phyloP scores from a whole-genome alignment of 64 coral and sea anemone species.

The Orbicella faveolata region DNA sequence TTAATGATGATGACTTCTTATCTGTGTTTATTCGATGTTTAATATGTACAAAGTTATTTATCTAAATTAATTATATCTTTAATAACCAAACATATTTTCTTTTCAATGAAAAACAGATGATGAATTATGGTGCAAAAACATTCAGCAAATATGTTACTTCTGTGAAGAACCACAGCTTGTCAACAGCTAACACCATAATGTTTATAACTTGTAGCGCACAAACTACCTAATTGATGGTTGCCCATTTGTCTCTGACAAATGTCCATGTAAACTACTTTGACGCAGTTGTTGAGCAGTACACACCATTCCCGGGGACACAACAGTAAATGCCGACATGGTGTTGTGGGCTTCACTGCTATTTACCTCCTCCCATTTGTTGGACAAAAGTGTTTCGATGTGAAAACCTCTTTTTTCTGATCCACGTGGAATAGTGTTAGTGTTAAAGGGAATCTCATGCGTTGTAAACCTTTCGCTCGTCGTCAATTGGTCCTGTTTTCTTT shows the following conservation, averaged over 20 bases:
- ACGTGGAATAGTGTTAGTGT: background rate
- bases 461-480: background rate
- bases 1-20: background rate
- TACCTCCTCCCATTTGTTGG: constrained; percentile 16
- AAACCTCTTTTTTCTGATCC: constrained; percentile 21
- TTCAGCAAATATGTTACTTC: background rate
- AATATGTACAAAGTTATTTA: background rate
- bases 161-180: no score
- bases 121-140: no score
- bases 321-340: background rate
- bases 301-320: background rate
- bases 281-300: no score
- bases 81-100: no score
- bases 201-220: no score
- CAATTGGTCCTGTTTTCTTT: background rate
- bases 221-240: no score
- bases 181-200: no score
- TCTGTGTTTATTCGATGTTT: background rate
- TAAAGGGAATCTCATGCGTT: background rate
- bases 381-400: constrained; percentile 33
- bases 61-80: background rate
- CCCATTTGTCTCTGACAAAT: background rate
- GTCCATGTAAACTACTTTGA: background rate
- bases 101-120: no score
- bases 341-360: background rate